These are phyloP conservation scores for Caenorhabditis japonica DNA, from an alignment of 2,888 invertebrate species.

Conservation along the genomic window DNA sequence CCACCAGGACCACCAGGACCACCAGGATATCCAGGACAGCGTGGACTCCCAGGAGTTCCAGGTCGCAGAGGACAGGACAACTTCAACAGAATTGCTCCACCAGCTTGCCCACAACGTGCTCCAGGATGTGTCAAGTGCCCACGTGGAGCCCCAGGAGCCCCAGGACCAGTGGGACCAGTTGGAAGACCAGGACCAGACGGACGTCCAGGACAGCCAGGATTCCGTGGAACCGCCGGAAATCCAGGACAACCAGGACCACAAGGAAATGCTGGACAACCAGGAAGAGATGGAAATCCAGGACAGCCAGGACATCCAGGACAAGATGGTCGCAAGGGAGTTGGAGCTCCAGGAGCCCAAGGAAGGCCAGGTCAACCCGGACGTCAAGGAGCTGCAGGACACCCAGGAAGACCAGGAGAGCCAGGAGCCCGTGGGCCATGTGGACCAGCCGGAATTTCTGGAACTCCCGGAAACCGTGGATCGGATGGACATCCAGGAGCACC, in stretches of 20 bases:
- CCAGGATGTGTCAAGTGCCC: slow-evolving; percentile 64
- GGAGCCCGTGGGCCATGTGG: slow-evolving; percentile 39
- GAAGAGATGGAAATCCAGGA: slow-evolving; percentile 55
- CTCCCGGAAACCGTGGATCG: slow-evolving; percentile 53
- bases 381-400: slow-evolving; percentile 58
- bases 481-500: slow-evolving; percentile 55
- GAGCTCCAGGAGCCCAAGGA: slow-evolving; percentile 49
- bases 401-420: slow-evolving; percentile 51
- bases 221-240: slow-evolving; percentile 47
- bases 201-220: slow-evolving; percentile 54
- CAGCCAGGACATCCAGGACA: slow-evolving; percentile 54
- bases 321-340: slow-evolving; percentile 48
- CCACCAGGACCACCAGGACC: slow-evolving; percentile 69
- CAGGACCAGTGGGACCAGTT: slow-evolving; percentile 50
- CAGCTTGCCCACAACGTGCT: slow-evolving; percentile 57
- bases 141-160: slow-evolving; percentile 58
- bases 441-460: slow-evolving; percentile 44
- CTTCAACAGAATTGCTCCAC: slow-evolving; percentile 53
- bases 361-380: slow-evolving; percentile 57
- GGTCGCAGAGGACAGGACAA: slow-evolving; percentile 64
- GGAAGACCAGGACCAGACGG: slow-evolving; percentile 68
- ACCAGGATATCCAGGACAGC: slow-evolving; percentile 63
- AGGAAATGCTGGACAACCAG: slow-evolving; percentile 55
- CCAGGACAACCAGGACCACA: slow-evolving; percentile 56
- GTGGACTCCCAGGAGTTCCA: slow-evolving; percentile 59